A percentile compares a stretch with the other conserved stretches of the same genome.
phyloP scores from a whole-genome alignment of 2,888 invertebrate genomes.

The Peribatodes rhomboidaria region DNA sequence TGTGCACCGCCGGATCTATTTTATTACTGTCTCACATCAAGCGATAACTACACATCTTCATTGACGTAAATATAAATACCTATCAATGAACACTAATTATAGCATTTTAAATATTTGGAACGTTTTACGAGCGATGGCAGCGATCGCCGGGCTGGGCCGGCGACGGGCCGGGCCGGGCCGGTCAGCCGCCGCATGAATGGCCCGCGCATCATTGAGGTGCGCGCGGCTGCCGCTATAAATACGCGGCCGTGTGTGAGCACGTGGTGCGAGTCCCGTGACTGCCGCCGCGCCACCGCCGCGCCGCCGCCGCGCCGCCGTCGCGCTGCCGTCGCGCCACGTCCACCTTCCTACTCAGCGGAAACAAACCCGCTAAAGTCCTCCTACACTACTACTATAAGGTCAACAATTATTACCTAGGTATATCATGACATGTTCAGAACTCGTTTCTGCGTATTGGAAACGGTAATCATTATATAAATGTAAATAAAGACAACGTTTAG shows the following conservation, averaged over 20 bases:
- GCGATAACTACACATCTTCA: constrained; percentile 34
- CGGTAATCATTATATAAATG: neutral
- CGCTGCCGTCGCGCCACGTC: no score
- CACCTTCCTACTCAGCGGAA: no score
- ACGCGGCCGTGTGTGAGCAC: constrained; percentile 16
- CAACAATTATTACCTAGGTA: no score
- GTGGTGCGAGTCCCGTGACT: constrained; percentile 32
- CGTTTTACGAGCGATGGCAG: constrained; percentile 23
- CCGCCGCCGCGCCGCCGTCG: neutral
- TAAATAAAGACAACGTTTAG: no score
- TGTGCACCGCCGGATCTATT: constrained; percentile 10
- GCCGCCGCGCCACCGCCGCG: neutral
- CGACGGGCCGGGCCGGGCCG: neutral
- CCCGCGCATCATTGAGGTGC: constrained; percentile 32
- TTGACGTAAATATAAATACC: constrained; percentile 32
- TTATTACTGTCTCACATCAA: constrained; percentile 26
- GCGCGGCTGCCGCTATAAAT: constrained; percentile 35
- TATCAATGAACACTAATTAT: constrained; percentile 44
- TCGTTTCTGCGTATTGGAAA: no score
- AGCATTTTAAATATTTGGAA: constrained; percentile 35
- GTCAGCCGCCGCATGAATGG: constrained; percentile 34
- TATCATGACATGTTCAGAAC: no score
- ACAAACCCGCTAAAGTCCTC: no score
- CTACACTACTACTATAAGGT: no score
- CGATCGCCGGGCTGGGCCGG: neutral